Conservation (phyloP, 2,113 vertebrate species). For the Anthoscopus minutus region DNA sequence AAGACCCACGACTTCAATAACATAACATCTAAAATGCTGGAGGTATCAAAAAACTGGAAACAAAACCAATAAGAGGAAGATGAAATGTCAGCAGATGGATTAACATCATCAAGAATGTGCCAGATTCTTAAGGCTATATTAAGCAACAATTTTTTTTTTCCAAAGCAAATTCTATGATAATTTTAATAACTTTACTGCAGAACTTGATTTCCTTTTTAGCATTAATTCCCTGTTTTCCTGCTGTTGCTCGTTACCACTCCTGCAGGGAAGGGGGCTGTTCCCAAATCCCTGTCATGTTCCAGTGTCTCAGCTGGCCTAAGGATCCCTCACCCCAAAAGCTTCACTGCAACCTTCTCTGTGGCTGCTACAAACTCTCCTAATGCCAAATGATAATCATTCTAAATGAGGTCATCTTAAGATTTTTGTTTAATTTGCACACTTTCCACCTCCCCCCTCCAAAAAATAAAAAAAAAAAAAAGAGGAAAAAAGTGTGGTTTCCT, state of each 20-base stretch:
- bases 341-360: neutral
- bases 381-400: neutral
- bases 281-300: neutral
- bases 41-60: conserved; percentile 60
- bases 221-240: neutral
- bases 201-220: neutral
- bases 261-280: neutral
- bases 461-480: neutral
- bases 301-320: rapidly evolving
- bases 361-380: neutral
- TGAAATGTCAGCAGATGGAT: conserved; percentile 59
- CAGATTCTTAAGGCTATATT: conserved; percentile 57
- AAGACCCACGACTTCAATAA: conserved; percentile 55
- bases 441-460: neutral
- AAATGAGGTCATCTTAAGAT: neutral
- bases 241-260: neutral
- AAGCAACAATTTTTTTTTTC: conserved; percentile 14
- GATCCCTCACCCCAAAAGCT: neutral
- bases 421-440: neutral
- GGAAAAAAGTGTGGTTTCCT: neutral
- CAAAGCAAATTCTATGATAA: conserved; percentile 46
- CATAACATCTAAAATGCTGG: conserved; percentile 59
- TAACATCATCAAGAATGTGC: conserved; percentile 35
- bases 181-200: neutral
- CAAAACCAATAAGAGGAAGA: conserved; percentile 47